Base-by-base conservation (phyloP, 2,888 invertebrate species). In the Scrobipalpa atriplicella region DNA sequence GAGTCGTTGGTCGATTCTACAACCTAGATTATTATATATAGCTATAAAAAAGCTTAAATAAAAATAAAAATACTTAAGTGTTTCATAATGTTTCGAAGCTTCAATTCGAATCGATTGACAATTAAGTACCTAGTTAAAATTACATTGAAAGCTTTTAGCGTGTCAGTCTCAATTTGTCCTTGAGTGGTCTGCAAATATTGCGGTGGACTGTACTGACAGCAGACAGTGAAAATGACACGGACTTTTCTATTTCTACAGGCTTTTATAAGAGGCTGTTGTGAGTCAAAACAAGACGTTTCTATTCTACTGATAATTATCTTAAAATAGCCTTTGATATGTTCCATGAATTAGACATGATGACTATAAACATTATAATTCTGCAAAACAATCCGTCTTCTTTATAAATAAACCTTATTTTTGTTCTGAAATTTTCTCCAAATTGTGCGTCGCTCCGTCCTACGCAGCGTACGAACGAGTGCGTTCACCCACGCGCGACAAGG, bases 231-330 rank as follows among this genome's bases (percentile, higher is more conserved):
- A 61, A 58, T 47, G 61, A 63, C 51, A 38, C 75, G 75, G 78
- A 78, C 77, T 75, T 75, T 72, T 72, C 29, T 5, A 29, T 29
- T 5, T 29, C 2, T 29, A 29, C 29, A 29, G 29, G 29, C 2
- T 29, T 29, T 29, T n/a, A 29, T 29, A 29, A 29, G 29, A 29
- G 29, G 29, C 29, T 3, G 29, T 29, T 29, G 5, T 29, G 29
- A 29, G 29, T 29, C 2, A 29, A 29, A 29, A 29, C 29, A 29
- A 29, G 29, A 5, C 29, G 29, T 29, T 29, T 5, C 29, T 29
- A 29, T 29, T 29, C 5, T 29, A 29, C 5, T 3, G 2, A 29
- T 29, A 29, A 29, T 54, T n/a, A 51, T 51, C 51, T 51, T 1
- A 2, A 18, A 54, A 54, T 6, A 54, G 16, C n/a, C n/a, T 16